These are phyloP conservation scores for Acanthaster planci DNA, from an alignment of 35 echinoderm and acorn worm genomes.

Conservation along the genomic window DNA sequence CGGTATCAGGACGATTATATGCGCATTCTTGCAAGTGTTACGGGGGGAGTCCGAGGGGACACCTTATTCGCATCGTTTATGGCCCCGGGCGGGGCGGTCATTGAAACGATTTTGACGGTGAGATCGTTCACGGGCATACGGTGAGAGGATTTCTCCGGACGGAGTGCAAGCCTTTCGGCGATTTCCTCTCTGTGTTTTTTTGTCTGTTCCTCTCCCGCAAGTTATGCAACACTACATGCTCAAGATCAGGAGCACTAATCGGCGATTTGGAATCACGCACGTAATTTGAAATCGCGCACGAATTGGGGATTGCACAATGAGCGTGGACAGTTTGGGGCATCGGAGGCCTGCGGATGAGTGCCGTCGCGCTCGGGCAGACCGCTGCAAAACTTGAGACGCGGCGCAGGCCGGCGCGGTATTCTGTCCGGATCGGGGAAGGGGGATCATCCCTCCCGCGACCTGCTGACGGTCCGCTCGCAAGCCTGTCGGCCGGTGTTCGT, in stretches of 20 bases:
- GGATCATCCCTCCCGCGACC: background rate
- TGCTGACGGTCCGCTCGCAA: background rate
- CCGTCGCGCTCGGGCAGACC: too few relatives aligned
- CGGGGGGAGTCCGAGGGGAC: background rate
- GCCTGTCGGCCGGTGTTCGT: background rate
- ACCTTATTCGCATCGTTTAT: background rate
- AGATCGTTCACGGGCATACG: conserved; percentile 30
- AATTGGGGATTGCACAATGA: conserved; percentile 3
- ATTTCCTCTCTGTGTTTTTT: background rate
- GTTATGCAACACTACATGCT: conserved; percentile 22
- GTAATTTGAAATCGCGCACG: background rate
- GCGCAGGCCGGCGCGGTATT: background rate
- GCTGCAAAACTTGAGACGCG: background rate
- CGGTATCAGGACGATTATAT: background rate
- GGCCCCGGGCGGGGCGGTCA: conserved; percentile 11
- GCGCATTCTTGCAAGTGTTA: conserved; percentile 5
- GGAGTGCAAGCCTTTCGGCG: background rate
- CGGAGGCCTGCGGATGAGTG: too few relatives aligned
- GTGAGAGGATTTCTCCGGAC: conserved; percentile 6
- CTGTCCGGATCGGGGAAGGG: too few relatives aligned
- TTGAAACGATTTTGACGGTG: conserved; percentile 23
- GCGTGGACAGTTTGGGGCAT: background rate
- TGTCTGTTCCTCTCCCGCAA: background rate
- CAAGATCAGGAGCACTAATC: conserved; percentile 11
- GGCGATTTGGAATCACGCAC: background rate